Evolutionary conservation across 2,113 vertebrate genomes (phyloP).

Genomic region (Sturnus vulgaris): DNA sequence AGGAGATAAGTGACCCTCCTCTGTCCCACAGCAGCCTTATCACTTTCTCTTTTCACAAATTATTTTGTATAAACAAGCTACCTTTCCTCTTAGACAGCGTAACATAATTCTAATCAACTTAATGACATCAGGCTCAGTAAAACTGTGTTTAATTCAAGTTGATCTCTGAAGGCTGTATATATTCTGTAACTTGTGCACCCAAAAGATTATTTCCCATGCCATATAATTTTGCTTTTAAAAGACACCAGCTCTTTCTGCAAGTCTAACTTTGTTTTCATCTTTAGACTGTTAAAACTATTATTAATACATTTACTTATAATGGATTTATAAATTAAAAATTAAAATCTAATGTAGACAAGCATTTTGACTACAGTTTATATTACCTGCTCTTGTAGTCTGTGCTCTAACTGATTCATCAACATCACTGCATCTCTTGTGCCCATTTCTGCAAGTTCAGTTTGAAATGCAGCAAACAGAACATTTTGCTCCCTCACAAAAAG

Average conservation of each 20-base stretch:
- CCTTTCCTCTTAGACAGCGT: neutral
- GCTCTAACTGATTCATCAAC: slow-evolving; percentile 83
- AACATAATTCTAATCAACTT: neutral
- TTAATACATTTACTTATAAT: neutral
- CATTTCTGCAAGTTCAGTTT: slow-evolving; percentile 78
- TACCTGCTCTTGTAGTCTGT: slow-evolving; percentile 86
- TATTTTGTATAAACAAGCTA: neutral
- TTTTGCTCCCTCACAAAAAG: slow-evolving; percentile 81
- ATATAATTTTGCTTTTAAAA: neutral
- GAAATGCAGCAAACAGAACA: slow-evolving; percentile 78
- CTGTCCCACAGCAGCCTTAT: neutral
- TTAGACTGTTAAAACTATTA: neutral
- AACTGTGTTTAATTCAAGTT: neutral
- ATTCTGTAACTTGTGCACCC: neutral
- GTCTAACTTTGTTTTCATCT: neutral
- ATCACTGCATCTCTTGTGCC: slow-evolving; percentile 77
- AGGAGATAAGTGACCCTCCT: neutral
- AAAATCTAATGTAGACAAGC: neutral
- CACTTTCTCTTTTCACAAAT: neutral
- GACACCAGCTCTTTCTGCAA: neutral
- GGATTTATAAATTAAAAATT: neutral
- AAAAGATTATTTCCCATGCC: neutral
- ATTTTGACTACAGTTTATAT: neutral
- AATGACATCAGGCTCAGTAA: neutral
- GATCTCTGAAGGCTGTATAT: neutral